Evolutionary conservation across 2,113 vertebrate genomes (phyloP), one percentile per base, ranked within the genome.

Genomic region (Thalassoma bifasciatum): DNA sequence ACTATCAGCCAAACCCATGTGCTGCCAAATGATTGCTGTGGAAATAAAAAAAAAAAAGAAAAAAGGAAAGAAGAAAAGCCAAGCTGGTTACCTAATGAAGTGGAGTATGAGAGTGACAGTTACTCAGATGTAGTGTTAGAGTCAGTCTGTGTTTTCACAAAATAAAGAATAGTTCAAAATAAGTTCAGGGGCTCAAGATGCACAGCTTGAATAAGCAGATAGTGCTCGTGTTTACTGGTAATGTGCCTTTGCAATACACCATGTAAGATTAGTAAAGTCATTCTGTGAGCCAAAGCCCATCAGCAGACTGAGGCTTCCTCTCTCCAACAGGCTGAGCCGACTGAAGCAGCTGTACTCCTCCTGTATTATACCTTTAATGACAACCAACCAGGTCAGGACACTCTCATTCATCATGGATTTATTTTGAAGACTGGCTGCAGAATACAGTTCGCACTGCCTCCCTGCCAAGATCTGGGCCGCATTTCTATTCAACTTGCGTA

Each of bases 281-380:
- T 38, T 79, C 26, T 65, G 11, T 56, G 47, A 44, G 47, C 44
- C n/a, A 21, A 47, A 40, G 53, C 38, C 56, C 47, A 60, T 36
- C 24, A 54, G 37, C 26, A 57, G 76, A 30, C 66, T 56, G 51
- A n/a, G 54, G 40, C 59, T 66, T 16, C 34, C 57, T 60, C 57
- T 60, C 60, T 77, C 67, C 68, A 70, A 42, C 47, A 38, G 58
- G 37, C 65, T 82, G 52, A 72, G 70, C 71, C 73, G 21, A 54
- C 62, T 54, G 60, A 75, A 59, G 50, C 66, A 61, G 60, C 51
- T 56, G 47, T 58, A 52, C 38, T 57, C 38, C 63, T 67, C 58
- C 63, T 38, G 10, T 65, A 74, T 79, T 82, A 83, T 74, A 74
- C 71, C 70, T 79, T 83, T 81, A 87, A 87, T 83, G 74, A 85